Percentiles rank a stretch among this genome's conserved stretches.
phyloP scores from a whole-genome alignment of 1,140 invertebrate species.

The Microvelia longipes region DNA sequence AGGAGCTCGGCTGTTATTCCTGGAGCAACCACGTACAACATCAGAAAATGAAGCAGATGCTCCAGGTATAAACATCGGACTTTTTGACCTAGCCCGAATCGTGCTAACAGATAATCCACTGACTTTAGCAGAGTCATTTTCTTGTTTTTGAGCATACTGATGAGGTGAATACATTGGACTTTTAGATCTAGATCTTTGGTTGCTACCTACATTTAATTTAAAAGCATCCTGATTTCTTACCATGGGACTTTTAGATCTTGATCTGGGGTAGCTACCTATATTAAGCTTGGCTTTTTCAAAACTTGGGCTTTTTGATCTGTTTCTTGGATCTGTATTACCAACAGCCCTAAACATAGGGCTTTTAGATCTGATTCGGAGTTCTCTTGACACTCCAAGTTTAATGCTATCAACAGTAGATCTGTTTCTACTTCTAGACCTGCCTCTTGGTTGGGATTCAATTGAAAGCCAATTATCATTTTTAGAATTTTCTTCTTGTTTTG shows the following conservation, averaged over 20 bases:
- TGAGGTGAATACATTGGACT: neutral
- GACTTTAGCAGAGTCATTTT: neutral
- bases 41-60: constrained; percentile 54
- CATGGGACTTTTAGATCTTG: neutral
- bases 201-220: neutral
- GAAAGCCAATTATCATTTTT: neutral
- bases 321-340: no score
- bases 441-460: neutral
- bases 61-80: constrained; percentile 53
- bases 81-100: constrained; percentile 35
- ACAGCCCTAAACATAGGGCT: no score
- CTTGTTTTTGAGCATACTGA: no score
- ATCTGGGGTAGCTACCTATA: neutral
- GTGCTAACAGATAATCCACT: neutral
- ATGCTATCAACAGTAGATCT: no score
- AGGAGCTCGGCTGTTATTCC: constrained; percentile 13
- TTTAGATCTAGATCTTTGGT: neutral
- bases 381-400: no score
- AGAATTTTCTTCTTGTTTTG: neutral
- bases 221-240: neutral
- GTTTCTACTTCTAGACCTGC: neutral
- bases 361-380: no score
- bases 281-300: no score
- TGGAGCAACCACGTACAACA: constrained; percentile 44
- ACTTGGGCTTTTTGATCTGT: no score